Evolutionary conservation across 2,888 invertebrate species (phyloP).

Genomic region (Sialis fuliginosa): DNA sequence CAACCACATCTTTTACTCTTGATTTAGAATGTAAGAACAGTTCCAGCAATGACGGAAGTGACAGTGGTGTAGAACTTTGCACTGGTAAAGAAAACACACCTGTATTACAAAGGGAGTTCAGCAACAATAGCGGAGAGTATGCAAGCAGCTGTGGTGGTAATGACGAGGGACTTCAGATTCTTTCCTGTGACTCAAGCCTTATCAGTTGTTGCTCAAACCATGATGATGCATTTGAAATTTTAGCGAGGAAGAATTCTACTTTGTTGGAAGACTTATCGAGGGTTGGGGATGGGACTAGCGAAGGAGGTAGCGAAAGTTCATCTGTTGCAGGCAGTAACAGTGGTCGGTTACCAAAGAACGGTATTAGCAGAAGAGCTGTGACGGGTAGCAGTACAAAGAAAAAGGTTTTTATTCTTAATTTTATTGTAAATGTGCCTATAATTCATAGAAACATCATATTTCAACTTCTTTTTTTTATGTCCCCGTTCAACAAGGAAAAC

Average conservation of each 20-base stretch:
- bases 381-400: too few species aligned
- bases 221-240: conserved; percentile 34
- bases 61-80: conserved; percentile 61
- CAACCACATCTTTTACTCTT: conserved; percentile 6
- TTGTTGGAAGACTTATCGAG: conserved; percentile 22
- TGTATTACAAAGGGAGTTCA: conserved; percentile 27
- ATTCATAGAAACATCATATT: too few species aligned
- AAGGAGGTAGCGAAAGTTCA: conserved; percentile 63
- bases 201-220: conserved; percentile 63
- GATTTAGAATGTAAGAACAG: conserved; percentile 11
- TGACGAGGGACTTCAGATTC: conserved; percentile 36
- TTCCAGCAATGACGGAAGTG: conserved; percentile 45
- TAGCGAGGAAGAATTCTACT: conserved; percentile 24
- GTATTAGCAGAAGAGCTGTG: conserved; percentile 10
- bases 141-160: conserved; percentile 41
- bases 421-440: too few species aligned
- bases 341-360: not conserved
- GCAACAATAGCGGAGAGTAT: conserved; percentile 36
- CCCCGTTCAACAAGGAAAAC: too few species aligned
- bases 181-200: conserved; percentile 61
- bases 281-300: conserved; percentile 36
- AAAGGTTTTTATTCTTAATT: too few species aligned
- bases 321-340: conserved; percentile 36
- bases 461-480: too few species aligned
- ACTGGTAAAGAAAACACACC: conserved; percentile 27